Evolutionary conservation across 2,797 vertebrate genomes (phyloP).

Genomic region (Synaphobranchus kaupii): DNA sequence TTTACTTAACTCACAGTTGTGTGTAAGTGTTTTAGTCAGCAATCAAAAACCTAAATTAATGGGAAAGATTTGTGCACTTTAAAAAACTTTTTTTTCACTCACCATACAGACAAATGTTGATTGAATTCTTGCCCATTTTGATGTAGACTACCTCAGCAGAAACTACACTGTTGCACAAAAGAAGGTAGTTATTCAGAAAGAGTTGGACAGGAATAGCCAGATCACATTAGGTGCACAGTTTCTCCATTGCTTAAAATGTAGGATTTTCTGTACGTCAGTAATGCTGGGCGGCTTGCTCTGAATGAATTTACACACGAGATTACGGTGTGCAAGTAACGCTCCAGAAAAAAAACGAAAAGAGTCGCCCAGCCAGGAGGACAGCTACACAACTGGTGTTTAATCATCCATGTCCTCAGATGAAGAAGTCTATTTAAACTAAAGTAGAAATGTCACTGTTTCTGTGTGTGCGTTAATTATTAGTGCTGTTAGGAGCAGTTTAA

Average conservation of each 20-base stretch:
- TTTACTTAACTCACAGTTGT: neutral
- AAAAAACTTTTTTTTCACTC: too few relatives aligned
- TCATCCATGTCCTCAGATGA: neutral
- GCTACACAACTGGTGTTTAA: neutral
- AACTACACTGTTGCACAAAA: neutral
- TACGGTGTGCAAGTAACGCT: too few relatives aligned
- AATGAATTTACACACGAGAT: neutral
- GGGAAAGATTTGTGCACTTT: neutral
- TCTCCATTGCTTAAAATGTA: neutral
- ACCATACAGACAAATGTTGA: too few relatives aligned
- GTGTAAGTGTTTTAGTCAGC: neutral
- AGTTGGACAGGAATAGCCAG: neutral
- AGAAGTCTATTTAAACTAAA: neutral
- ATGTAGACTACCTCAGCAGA: neutral
- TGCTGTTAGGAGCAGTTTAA: too few relatives aligned
- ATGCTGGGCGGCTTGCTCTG: neutral
- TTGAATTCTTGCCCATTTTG: neutral
- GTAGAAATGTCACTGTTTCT: neutral
- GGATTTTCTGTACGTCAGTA: neutral
- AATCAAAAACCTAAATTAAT: neutral
- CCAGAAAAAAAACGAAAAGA: too few relatives aligned
- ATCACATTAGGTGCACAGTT: neutral
- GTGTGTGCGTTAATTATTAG: too few relatives aligned
- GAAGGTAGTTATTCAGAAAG: neutral
- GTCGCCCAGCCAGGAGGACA: neutral